phyloP scores from a whole-genome alignment of 2,797 vertebrate genomes.

The Myiothlypis coronata region DNA sequence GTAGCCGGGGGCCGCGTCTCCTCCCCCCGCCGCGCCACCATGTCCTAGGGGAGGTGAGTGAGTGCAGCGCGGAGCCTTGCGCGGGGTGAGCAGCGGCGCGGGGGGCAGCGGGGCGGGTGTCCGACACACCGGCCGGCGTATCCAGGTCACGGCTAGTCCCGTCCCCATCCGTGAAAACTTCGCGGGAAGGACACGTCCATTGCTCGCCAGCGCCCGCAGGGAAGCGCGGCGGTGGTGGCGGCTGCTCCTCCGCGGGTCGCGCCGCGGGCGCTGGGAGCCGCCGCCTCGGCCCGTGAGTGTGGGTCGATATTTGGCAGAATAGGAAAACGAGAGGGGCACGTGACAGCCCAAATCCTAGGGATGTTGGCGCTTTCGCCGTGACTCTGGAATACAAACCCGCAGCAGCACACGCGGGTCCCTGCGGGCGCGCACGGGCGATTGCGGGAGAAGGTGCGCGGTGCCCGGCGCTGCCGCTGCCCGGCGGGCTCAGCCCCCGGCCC shows the following conservation, averaged over 20 bases:
- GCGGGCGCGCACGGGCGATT: background rate
- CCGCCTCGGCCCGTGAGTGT: background rate
- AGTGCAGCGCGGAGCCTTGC: constrained; percentile 57
- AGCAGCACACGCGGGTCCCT: background rate
- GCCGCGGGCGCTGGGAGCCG: background rate
- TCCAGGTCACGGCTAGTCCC: constrained; percentile 61
- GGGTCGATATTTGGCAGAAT: constrained; percentile 16
- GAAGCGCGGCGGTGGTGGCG: background rate
- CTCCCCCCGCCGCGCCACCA: constrained; percentile 61
- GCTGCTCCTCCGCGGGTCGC: background rate
- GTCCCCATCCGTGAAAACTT: constrained; percentile 65
- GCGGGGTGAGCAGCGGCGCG: background rate
- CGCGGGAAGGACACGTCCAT: constrained; percentile 27
- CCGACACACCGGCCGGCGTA: background rate
- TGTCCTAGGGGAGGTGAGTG: constrained; percentile 76
- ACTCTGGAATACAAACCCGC: background rate
- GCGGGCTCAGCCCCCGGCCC: background rate
- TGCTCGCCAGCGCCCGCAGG: background rate
- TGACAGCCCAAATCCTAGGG: constrained; percentile 3
- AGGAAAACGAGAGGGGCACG: constrained; percentile 6
- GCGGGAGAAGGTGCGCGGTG: background rate
- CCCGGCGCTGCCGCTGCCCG: background rate
- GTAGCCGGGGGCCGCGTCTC: constrained; percentile 56
- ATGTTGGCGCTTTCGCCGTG: background rate
- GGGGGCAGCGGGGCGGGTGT: background rate